phyloP scores from a whole-genome alignment of 2,888 invertebrate species.

The Periphyllus acericola region DNA sequence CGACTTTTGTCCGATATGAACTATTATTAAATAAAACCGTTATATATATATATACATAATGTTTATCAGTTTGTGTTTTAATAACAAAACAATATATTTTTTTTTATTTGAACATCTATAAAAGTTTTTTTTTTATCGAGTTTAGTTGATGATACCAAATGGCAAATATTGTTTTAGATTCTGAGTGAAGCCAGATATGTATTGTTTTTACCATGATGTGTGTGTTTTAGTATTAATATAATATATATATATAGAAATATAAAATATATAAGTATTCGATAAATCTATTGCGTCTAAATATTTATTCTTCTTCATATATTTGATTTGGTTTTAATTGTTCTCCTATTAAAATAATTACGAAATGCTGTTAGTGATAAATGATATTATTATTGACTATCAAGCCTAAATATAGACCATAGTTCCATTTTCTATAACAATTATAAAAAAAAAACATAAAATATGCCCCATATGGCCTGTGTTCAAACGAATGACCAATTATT shows the following conservation, averaged over 20 bases:
- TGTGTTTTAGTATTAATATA: not conserved
- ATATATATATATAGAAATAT: no score
- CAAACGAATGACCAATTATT: not conserved
- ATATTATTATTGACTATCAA: not conserved
- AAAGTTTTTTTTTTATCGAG: no score
- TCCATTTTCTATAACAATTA: no score
- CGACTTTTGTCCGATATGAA: not conserved
- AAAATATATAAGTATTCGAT: not conserved
- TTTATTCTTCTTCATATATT: not conserved
- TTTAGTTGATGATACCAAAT: no score
- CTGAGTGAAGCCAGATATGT: no score
- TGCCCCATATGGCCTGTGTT: no score
- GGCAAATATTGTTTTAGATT: no score
- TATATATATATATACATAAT: not conserved
- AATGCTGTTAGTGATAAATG: not conserved
- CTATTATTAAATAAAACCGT: constrained; percentile 3
- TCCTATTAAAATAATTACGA: not conserved
- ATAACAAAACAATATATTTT: not conserved
- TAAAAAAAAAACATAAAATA: no score
- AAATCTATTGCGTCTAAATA: not conserved
- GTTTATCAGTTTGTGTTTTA: not conserved
- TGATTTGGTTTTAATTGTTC: not conserved
- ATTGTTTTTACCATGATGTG: no score
- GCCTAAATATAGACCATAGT: not conserved
- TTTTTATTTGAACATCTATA: not conserved